Evolutionary conservation across 2,888 invertebrate species (phyloP).

Genomic region (Drosophila limbata): DNA sequence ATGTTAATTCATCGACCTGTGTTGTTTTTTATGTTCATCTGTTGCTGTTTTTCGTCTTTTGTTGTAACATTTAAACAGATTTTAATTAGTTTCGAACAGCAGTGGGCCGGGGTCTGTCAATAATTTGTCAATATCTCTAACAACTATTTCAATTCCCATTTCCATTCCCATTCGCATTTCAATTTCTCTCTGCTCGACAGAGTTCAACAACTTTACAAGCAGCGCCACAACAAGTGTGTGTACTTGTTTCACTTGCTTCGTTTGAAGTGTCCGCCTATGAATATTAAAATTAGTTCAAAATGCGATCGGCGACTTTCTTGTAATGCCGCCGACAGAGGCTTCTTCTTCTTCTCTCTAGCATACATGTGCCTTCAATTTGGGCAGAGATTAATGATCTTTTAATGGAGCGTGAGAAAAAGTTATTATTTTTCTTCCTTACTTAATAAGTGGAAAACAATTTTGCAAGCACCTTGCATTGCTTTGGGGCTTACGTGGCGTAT

Average conservation of each 20-base stretch:
- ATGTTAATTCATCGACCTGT: constrained; percentile 63
- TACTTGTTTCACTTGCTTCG: constrained; percentile 48
- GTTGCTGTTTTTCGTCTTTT: constrained; percentile 15
- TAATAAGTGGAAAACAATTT: constrained; percentile 39
- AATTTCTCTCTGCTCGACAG: constrained; percentile 40
- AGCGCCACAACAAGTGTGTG: constrained; percentile 52
- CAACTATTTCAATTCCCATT: constrained; percentile 38
- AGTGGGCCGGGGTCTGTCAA: constrained; percentile 62
- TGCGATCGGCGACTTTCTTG: constrained; percentile 53
- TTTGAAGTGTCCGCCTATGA: constrained; percentile 62
- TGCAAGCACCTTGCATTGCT: constrained; percentile 57
- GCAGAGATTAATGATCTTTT: constrained; percentile 72
- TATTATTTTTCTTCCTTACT: constrained; percentile 23
- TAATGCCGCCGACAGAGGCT: constrained; percentile 50
- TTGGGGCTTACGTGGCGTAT: constrained; percentile 53
- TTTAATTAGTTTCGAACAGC: constrained; percentile 82
- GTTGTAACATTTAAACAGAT: constrained; percentile 61
- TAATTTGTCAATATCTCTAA: constrained; percentile 70
- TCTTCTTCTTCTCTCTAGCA: constrained; percentile 27
- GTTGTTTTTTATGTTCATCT: constrained; percentile 9
- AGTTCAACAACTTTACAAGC: constrained; percentile 56
- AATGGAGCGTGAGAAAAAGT: constrained; percentile 76
- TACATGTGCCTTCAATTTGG: constrained; percentile 31
- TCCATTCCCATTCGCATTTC: constrained; percentile 40
- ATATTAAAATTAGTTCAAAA: constrained; percentile 71